Evolutionary conservation across 2,797 vertebrate genomes (phyloP).

Genomic region (Rhinella marina): DNA sequence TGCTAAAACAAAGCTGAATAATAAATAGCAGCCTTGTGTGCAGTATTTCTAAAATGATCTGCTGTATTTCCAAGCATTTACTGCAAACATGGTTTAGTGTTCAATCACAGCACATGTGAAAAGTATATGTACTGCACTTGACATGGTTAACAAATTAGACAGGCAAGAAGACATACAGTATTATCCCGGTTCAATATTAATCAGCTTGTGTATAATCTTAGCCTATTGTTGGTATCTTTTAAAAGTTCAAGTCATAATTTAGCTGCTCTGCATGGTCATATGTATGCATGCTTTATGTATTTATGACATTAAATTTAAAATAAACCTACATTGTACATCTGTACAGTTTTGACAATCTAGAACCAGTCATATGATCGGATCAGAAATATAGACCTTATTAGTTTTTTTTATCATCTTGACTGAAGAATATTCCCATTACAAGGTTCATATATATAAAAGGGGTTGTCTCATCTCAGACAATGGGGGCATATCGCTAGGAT

Average conservation of each 20-base stretch:
- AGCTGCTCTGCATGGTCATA: no score
- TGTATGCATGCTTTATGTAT: no score
- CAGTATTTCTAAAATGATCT: constrained; percentile 4
- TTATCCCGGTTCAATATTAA: no score
- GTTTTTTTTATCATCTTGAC: not conserved
- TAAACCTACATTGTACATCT: no score
- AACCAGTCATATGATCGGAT: not conserved
- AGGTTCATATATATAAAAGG: not conserved
- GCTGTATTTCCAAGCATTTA: not conserved
- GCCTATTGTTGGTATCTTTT: not conserved
- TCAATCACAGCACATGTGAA: not conserved
- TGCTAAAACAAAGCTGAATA: not conserved
- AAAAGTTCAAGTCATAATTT: not conserved
- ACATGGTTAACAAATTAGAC: not conserved
- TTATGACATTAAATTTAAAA: no score
- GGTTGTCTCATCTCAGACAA: no score
- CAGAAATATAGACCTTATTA: not conserved
- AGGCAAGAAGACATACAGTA: not conserved
- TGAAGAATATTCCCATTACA: not conserved
- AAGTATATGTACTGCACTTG: not conserved
- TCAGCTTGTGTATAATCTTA: not conserved
- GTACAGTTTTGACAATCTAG: not conserved
- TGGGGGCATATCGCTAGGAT: no score
- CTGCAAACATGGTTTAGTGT: not conserved
- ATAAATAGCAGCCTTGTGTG: constrained; percentile 21